Evolutionary conservation across 1,140 invertebrate genomes (phyloP), one percentile per base, ranked within the genome.

Genomic region (Drosophila erecta): DNA sequence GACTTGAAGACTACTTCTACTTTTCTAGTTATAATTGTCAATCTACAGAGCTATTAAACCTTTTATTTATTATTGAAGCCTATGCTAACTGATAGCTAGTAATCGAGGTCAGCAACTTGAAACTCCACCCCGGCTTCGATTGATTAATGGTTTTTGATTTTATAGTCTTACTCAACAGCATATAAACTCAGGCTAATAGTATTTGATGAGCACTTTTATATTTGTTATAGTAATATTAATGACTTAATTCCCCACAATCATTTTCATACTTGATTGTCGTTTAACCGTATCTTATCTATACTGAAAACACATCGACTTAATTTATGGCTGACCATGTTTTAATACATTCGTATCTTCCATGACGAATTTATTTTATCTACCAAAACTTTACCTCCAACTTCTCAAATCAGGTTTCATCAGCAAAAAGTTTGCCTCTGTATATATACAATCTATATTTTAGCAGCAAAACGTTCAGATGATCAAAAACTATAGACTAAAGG

Each of bases 401-500:
- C 15, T 24, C 46, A 27, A 50, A 17, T 15, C 5, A 17, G 2
- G 12, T 35, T 17, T 35, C 33, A 51, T 51, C 10, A 33, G 15
- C 17, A 35, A 51, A 20, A 30, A 14, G 11, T 35, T 4, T 20
- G 14, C 27, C 11, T 33, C 15, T 51, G 30, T 35, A 20, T 27
- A 51, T 57, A 69, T 71, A 59, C 54, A 76, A 59, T 59, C 65
- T 76, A 66, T 75, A 65, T 76, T 57, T 76, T 40, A 66, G 46
- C 72, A 76, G 69, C 24, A 71, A 62, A 60, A 27, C 35, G 60
- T 30, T 54, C 24, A 30, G 47, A 43, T 54, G 37, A 46, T 41
- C 8, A 33, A 24, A 40, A 57, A 79, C 64, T 76, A 83, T 81
- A 55, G 58, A 47, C 54, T 80, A 85, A 89, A 41, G 30, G 44